phyloP scores from a whole-genome alignment of 2,113 vertebrate species.

The Pituophis catenifer region DNA sequence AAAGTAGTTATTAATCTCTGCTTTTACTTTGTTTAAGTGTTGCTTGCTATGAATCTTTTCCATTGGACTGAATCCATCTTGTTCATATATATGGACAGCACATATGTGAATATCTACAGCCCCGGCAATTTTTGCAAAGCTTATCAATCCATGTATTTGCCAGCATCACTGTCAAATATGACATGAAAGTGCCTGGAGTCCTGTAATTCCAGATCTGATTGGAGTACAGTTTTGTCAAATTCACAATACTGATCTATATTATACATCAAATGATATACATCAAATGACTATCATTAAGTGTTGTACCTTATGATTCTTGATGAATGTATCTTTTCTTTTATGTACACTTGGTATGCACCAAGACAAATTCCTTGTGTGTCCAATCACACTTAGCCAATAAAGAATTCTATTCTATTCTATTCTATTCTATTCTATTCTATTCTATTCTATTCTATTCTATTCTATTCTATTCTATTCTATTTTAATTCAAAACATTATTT shows the following conservation, averaged over 20 bases:
- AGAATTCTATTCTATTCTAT: too few species aligned
- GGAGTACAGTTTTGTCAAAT: neutral
- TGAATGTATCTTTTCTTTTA: too few species aligned
- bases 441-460: too few species aligned
- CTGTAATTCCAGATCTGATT: neutral
- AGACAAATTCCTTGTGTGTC: too few species aligned
- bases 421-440: too few species aligned
- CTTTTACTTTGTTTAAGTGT: slow-evolving; percentile 8
- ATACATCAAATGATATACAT: neutral
- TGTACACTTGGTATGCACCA: too few species aligned
- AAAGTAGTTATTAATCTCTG: neutral
- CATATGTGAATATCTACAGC: neutral
- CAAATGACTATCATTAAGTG: too few species aligned
- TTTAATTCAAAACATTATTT: neutral
- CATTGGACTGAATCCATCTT: neutral
- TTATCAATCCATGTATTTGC: neutral
- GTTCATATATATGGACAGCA: neutral
- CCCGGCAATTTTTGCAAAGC: neutral
- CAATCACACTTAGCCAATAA: too few species aligned
- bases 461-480: too few species aligned
- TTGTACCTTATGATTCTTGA: too few species aligned
- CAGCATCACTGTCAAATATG: neutral
- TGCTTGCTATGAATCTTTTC: neutral
- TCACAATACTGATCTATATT: neutral
- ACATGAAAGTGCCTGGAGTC: neutral